These are phyloP conservation scores for Amphipoea lucens DNA, from an alignment of 2,888 invertebrate genomes.

Conservation along the genomic window DNA sequence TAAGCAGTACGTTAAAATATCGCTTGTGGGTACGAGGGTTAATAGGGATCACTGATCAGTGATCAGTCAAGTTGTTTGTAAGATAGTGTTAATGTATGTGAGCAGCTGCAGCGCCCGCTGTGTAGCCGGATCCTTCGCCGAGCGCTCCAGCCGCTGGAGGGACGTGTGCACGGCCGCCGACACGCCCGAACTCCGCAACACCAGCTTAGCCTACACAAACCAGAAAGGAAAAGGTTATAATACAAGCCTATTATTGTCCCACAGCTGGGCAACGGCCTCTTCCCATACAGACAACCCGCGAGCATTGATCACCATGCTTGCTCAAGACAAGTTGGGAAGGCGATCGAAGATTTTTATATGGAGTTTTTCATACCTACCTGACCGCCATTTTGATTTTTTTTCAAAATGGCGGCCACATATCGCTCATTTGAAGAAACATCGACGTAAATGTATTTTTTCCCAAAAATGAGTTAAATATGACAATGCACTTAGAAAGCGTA, in stretches of 20 bases:
- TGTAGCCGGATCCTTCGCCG: slow-evolving; percentile 64
- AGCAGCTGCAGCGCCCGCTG: slow-evolving; percentile 82
- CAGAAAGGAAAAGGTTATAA: slow-evolving; percentile 17
- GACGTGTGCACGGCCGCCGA: slow-evolving; percentile 78
- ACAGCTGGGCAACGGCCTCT: not conserved
- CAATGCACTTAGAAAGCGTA: too few species aligned
- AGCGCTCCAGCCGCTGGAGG: slow-evolving; percentile 75
- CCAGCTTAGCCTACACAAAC: slow-evolving; percentile 81
- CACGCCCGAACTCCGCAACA: slow-evolving; percentile 83
- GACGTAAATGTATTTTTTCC: too few species aligned
- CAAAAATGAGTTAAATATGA: too few species aligned
- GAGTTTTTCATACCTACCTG: too few species aligned
- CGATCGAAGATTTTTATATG: too few species aligned
- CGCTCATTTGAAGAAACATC: too few species aligned
- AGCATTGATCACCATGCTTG: not conserved
- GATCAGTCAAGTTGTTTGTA: slow-evolving; percentile 78
- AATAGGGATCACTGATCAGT: not conserved
- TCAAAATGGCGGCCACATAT: too few species aligned
- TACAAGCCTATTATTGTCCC: not conserved
- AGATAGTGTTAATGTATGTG: slow-evolving; percentile 81
- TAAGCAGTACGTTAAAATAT: not conserved
- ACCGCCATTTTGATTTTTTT: too few species aligned
- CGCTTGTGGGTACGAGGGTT: not conserved
- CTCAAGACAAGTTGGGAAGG: too few species aligned
- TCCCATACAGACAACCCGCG: not conserved